Evolutionary conservation across 2,113 vertebrate species (phyloP), one percentile per base, ranked within the genome.

Genomic region (Urocolius indicus): DNA sequence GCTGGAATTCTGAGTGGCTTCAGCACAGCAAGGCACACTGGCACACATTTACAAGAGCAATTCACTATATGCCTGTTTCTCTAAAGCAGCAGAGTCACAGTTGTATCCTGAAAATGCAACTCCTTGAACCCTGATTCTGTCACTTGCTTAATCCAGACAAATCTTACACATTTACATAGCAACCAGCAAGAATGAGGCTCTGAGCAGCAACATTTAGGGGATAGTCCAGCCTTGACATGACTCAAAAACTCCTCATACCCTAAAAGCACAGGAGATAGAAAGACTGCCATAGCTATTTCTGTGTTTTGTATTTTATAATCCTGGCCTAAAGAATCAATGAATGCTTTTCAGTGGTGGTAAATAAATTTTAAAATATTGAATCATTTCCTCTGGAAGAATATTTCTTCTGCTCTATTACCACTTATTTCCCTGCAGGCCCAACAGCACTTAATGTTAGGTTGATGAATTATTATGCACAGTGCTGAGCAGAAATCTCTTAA

Each of bases 1-100:
- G 73, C 87, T 65, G 36, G 94, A 97, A 89, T 21, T 57, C 76
- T 90, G 69, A 14, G 57, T 48, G 94, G 94, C 61, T 95, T 86
- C 85, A 97, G 51, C 55, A 93, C 46, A 80, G 58, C 51, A 76
- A 80, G 84, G 55, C 63, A 58, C 27, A 54, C 7, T 84, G 6
- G 0, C 62, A 77, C 46, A 57, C 22, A 41, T 51, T 74, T 67
- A 87, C 71, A n/a, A 69, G n/a, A 73, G 32, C 29, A 55, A 84
- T 75, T 80, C 65, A 71, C 43, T 38, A 34, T 65, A 67, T 48
- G 71, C 34, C 38, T 81, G 5, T 27, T 92, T 77, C 38, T 86
- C 80, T 84, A 17, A 67, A 86, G 61, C 49, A 45, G 46, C 32
- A 57, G 34, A 95, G 85, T 65, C 48, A 69, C 46, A 80, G 55